Evolutionary conservation across 2,888 invertebrate genomes (phyloP).

Genomic region (Pyrgus malvae): DNA sequence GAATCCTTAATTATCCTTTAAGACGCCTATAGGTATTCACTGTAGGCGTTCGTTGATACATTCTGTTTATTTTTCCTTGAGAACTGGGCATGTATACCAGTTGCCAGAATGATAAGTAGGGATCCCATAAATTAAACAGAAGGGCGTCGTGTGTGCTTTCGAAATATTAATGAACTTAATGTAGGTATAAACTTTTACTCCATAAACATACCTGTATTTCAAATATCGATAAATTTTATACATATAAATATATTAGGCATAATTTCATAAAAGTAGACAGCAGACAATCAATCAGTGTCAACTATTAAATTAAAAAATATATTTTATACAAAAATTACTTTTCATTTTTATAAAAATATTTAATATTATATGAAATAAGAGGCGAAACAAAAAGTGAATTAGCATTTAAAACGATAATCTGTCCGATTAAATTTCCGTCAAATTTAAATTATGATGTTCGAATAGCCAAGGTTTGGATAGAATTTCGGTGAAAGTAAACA

Average conservation of each 20-base stretch:
- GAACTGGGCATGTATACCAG: neutral
- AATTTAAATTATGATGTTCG: conserved; percentile 2
- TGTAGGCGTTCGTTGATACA: conserved; percentile 1
- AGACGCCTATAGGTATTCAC: conserved; percentile 8
- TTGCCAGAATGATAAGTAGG: conserved; percentile 3
- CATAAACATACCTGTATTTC: too few species aligned
- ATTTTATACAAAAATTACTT: conserved; percentile 3
- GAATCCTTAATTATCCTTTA: conserved; percentile 15
- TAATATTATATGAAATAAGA: too few species aligned
- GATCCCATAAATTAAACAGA: neutral
- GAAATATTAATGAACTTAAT: neutral
- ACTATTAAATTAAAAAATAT: neutral
- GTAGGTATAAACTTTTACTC: too few species aligned
- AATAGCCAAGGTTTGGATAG: neutral
- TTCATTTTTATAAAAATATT: neutral
- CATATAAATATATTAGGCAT: too few species aligned
- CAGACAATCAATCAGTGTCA: too few species aligned
- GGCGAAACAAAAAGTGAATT: conserved; percentile 7
- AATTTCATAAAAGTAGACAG: neutral
- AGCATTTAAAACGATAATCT: conserved; percentile 21
- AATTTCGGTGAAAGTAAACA: conserved; percentile 62
- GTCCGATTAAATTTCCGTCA: conserved; percentile 3
- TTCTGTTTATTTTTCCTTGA: conserved; percentile 17
- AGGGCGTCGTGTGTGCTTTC: neutral
- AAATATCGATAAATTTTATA: too few species aligned